A percentile compares a stretch with the other conserved stretches of the same genome.
Conservation (phyloP, 2,888 invertebrate species). For the Thymelicus lineola region DNA sequence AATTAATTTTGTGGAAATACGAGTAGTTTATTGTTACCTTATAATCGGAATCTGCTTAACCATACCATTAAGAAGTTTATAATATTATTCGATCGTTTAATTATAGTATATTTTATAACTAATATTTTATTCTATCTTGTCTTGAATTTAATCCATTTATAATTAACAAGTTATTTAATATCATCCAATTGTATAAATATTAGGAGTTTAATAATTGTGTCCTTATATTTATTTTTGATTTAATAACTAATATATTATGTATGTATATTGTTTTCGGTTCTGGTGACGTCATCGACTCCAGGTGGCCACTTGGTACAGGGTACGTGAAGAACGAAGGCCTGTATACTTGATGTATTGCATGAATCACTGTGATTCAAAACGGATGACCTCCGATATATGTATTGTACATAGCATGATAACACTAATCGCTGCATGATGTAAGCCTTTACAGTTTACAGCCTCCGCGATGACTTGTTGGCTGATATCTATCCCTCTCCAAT, state of each 20-base stretch:
- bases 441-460: constrained; percentile 39
- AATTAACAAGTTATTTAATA: constrained; percentile 31
- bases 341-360: constrained; percentile 53
- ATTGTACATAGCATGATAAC: constrained; percentile 52
- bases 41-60: neutral
- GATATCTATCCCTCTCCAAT: neutral
- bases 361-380: constrained; percentile 53
- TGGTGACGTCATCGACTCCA: constrained; percentile 79
- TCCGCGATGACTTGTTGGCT: constrained; percentile 47
- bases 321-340: constrained; percentile 85
- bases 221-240: constrained; percentile 36
- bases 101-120: neutral
- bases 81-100: too few relatives aligned
- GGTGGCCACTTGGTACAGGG: constrained; percentile 97
- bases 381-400: constrained; percentile 41
- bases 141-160: neutral
- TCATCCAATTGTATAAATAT: constrained; percentile 3
- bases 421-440: constrained; percentile 39
- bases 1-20: too few relatives aligned
- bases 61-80: too few relatives aligned
- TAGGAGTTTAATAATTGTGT: constrained; percentile 23
- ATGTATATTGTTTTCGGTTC: constrained; percentile 84
- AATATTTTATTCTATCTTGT: neutral
- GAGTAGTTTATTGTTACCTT: neutral
- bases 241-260: constrained; percentile 55